phyloP scores from a whole-genome alignment of 2,113 vertebrate genomes.

The Pyxicephalus adspersus region DNA sequence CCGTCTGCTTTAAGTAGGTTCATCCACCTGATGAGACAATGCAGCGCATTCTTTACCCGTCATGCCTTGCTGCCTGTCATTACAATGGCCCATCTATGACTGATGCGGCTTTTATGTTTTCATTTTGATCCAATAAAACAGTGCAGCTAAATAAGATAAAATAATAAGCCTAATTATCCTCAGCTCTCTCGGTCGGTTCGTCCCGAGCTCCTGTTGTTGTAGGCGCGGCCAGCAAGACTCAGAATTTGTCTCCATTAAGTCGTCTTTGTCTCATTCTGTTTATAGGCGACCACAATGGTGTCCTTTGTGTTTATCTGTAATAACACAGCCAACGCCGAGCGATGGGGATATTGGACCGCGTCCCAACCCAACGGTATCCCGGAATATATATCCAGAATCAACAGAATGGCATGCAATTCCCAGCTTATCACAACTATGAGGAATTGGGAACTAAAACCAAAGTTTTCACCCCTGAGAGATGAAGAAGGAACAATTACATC shows the following conservation, averaged over 20 bases:
- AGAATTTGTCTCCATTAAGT: constrained; percentile 36
- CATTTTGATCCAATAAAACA: constrained; percentile 27
- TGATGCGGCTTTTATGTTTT: constrained; percentile 8
- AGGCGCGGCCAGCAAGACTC: constrained; percentile 17
- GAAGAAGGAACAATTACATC: too few relatives aligned
- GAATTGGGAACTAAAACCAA: too few relatives aligned
- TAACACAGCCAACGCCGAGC: background rate
- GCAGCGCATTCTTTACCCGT: background rate
- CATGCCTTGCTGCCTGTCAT: background rate
- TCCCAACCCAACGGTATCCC: too few relatives aligned
- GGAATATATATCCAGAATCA: too few relatives aligned
- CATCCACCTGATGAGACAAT: too few relatives aligned
- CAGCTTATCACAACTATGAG: too few relatives aligned
- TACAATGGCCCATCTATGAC: background rate
- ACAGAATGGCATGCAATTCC: too few relatives aligned
- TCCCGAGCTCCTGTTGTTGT: constrained; percentile 4
- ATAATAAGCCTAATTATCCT: constrained; percentile 15
- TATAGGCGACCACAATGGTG: constrained; percentile 19
- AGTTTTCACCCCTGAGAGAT: too few relatives aligned
- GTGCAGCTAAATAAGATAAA: constrained; percentile 11
- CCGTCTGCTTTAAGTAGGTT: too few relatives aligned
- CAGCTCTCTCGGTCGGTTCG: background rate
- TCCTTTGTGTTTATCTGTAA: constrained; percentile 25
- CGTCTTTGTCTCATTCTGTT: background rate
- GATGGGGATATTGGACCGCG: too few relatives aligned